Evolutionary conservation across 64 coral and sea anemone species (phyloP).

Genomic region (Montipora foliosa): DNA sequence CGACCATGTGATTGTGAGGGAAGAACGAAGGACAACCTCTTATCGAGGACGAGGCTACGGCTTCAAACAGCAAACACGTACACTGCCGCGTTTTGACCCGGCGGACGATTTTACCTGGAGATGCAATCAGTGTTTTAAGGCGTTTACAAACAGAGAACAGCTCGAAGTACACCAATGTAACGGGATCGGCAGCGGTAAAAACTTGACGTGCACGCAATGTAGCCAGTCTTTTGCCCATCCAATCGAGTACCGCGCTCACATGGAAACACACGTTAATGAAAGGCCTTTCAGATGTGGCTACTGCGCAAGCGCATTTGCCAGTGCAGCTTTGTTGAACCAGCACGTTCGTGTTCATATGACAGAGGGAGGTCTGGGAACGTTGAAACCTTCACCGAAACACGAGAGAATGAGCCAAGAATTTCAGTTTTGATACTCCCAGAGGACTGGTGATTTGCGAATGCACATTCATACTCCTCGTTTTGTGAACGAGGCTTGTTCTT

Average conservation of each 20-base stretch:
- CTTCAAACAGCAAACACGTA: conserved; percentile 50
- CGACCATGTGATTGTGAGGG: conserved; percentile 65
- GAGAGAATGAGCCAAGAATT: conserved; percentile 65
- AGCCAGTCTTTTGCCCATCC: conserved; percentile 90
- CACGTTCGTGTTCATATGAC: conserved; percentile 94
- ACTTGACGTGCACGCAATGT: conserved; percentile 85
- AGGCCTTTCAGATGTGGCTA: conserved; percentile 93
- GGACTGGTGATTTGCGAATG: neutral
- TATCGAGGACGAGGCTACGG: conserved; percentile 77
- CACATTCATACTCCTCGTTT: neutral
- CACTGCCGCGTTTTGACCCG: conserved; percentile 10
- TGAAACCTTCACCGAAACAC: conserved; percentile 62
- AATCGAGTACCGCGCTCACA: conserved; percentile 82
- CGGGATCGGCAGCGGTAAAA: conserved; percentile 69
- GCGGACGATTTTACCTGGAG: conserved; percentile 94
- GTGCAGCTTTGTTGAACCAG: conserved; percentile 85
- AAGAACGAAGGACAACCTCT: conserved; percentile 64
- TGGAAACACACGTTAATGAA: conserved; percentile 89
- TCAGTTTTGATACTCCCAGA: neutral
- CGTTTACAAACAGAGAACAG: conserved; percentile 89
- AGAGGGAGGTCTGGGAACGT: conserved; percentile 55
- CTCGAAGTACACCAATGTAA: conserved; percentile 91
- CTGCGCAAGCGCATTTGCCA: conserved; percentile 91
- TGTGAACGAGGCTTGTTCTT: no score
- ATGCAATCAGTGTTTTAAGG: conserved; percentile 95